Evolutionary conservation across 2,888 invertebrate species (phyloP).

Genomic region (Heliconius sara): DNA sequence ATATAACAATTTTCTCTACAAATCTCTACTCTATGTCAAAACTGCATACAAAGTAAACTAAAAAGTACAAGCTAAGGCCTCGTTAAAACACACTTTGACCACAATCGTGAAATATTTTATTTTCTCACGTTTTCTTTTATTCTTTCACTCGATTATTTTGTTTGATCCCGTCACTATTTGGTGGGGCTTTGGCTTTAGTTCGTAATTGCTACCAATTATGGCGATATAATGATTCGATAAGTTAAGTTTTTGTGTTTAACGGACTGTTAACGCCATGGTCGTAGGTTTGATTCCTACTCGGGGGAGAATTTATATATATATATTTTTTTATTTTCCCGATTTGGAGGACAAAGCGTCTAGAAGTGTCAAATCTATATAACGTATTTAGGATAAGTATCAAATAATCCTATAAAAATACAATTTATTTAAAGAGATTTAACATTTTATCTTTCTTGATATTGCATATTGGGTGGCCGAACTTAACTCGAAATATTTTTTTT

Average conservation of each 20-base stretch:
- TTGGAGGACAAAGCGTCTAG: too few relatives aligned
- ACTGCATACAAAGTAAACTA: constrained; percentile 23
- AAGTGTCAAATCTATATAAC: too few relatives aligned
- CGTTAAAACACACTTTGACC: constrained; percentile 20
- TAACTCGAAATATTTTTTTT: too few relatives aligned
- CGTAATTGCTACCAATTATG: constrained; percentile 13
- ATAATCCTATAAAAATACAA: too few relatives aligned
- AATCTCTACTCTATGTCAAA: background rate
- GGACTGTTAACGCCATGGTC: background rate
- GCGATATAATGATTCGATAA: background rate
- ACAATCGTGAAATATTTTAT: background rate
- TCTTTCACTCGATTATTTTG: background rate
- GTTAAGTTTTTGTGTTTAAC: background rate
- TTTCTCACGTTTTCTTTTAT: constrained; percentile 15
- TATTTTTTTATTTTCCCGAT: too few relatives aligned
- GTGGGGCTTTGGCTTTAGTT: constrained; percentile 2
- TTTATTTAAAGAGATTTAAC: too few relatives aligned
- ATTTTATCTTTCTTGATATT: too few relatives aligned
- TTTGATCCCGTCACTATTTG: background rate
- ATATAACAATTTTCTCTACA: background rate
- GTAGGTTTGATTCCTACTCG: background rate
- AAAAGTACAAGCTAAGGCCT: constrained; percentile 11
- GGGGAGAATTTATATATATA: too few relatives aligned
- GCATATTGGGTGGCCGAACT: too few relatives aligned
- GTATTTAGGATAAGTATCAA: too few relatives aligned